Evolutionary conservation across 1,140 invertebrate species (phyloP), one percentile per base, ranked within the genome.

Genomic region (Cotesia glomerata): DNA sequence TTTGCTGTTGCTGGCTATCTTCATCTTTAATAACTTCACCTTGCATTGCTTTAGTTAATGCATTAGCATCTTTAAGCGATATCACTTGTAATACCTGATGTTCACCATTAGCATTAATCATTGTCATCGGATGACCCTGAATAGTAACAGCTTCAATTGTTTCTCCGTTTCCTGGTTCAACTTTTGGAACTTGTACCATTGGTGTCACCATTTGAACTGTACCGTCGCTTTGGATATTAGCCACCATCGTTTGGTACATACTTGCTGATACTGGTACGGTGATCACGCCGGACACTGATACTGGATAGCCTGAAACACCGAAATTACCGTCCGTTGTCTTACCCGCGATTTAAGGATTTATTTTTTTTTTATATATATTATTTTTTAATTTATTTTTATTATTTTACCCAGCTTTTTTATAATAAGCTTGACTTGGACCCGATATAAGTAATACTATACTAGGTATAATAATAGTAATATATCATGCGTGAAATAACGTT

Each of bases 211-310:
- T 94, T 83, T 90, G 90, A 79, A 95, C 92, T 32, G 92, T 93
- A 69, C 92, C 92, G 77, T 94, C 92, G 79, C 91, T 91, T 85
- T 95, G 94, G 81, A 97, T 95, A 84, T 95, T 96, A 32, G 95
- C 95, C 79, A 97, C 95, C 88, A 98, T 96, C 52, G 95, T 95
- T 86, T 98, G 97, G 88, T 98, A 98, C 94, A 98, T 97, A 70
- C 95, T 95, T 49, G 95, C 94, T 32, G 95, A 95, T 64, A 98
- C 95, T 61, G 97, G 97, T 73, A 98, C 94, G 51, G 96, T 97
- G 78, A 98, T 97, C 85, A 98, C 97, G 56, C 97, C 96, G 80
- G 95, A 96, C 73, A 97, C 95, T 71, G 94, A 94, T 64, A 95
- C 92, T 16, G 92, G 94, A 90, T 92, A 95, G 66, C 92, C 93